Conservation (phyloP, 2,797 vertebrate genomes). For the Clamator glandarius region DNA sequence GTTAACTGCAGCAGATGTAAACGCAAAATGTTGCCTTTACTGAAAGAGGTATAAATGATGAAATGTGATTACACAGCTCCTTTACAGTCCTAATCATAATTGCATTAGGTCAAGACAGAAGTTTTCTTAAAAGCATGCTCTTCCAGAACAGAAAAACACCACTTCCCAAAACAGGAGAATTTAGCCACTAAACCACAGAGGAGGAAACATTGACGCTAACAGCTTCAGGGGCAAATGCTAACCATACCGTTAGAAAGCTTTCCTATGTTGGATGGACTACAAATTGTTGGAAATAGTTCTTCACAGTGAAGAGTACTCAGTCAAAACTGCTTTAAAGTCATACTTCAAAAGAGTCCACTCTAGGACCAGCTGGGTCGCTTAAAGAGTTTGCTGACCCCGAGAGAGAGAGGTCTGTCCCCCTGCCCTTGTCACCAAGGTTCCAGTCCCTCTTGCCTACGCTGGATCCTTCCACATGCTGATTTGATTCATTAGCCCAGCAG, state of each 20-base stretch:
- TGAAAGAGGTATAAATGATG: slow-evolving; percentile 65
- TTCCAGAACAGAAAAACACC: not conserved
- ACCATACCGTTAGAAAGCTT: not conserved
- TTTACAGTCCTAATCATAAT: not conserved
- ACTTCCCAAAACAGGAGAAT: not conserved
- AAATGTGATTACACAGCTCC: not conserved
- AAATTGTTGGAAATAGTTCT: not conserved
- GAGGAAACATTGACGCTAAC: not conserved
- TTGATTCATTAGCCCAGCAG: not conserved
- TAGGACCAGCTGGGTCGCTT: not conserved
- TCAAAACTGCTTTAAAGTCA: not conserved
- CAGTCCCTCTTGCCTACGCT: not conserved
- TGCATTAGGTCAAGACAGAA: not conserved
- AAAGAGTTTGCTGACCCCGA: not conserved
- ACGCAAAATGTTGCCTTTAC: slow-evolving; percentile 89
- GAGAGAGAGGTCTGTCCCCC: not conserved
- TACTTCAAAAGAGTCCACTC: not conserved
- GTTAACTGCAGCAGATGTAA: slow-evolving; percentile 92
- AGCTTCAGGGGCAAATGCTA: not conserved
- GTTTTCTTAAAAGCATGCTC: not conserved
- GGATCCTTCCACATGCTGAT: not conserved
- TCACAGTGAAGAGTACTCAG: not conserved
- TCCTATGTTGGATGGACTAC: not conserved
- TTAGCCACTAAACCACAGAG: not conserved
- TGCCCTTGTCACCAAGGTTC: not conserved